phyloP scores from a whole-genome alignment of 1,140 invertebrate genomes.

The Araneus ventricosus region DNA sequence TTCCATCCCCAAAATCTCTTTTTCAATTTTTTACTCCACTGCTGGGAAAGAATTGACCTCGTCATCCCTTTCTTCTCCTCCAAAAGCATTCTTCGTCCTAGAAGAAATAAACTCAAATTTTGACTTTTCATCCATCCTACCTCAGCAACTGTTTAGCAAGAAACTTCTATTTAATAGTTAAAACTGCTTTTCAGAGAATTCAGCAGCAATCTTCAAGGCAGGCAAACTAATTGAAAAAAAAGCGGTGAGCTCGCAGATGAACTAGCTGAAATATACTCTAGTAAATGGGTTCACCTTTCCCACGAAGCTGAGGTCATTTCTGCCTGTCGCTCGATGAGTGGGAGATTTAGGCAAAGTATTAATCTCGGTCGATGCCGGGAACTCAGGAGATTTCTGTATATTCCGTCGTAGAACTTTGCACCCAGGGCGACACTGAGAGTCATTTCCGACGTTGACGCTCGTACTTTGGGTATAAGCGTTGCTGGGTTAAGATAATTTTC shows the following conservation, averaged over 20 bases:
- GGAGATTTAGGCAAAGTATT: neutral
- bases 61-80: too few relatives aligned
- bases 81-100: neutral
- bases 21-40: too few relatives aligned
- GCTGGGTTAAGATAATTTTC: too few relatives aligned
- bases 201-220: neutral
- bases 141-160: neutral
- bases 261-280: neutral
- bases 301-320: neutral
- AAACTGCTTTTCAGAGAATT: neutral
- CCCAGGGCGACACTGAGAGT: neutral
- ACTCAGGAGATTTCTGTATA: neutral
- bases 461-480: too few relatives aligned
- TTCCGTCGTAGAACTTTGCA: neutral
- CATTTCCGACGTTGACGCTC: too few relatives aligned
- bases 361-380: neutral
- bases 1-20: too few relatives aligned
- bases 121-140: neutral
- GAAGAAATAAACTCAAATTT: neutral
- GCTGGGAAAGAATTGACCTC: too few relatives aligned
- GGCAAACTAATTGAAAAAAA: conserved; percentile 11
- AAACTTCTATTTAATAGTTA: neutral
- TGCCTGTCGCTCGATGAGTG: neutral
- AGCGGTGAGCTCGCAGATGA: neutral
- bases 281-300: neutral